Base-by-base conservation (phyloP, 1,140 invertebrate genomes). In the Lutraria rhynchaena region DNA sequence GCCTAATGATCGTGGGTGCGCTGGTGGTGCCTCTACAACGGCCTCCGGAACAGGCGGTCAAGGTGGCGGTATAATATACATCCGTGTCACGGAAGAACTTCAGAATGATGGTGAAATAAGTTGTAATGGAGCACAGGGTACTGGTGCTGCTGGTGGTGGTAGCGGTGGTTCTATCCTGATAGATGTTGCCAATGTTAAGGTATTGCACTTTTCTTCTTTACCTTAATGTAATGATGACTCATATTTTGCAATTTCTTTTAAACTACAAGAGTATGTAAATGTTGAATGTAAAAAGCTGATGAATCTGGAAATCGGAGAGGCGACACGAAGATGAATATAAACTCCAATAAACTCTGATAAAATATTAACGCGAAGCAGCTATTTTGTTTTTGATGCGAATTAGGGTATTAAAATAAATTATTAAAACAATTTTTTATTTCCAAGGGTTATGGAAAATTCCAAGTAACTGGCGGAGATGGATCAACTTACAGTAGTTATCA, bases 401-500 rank as follows among this genome's bases (percentile, higher is more conserved):
- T n/a, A n/a, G n/a, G n/a, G n/a, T n/a, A n/a, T n/a, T n/a, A n/a
- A n/a, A n/a, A n/a, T n/a, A n/a, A n/a, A n/a, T n/a, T n/a, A n/a
- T n/a, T n/a, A n/a, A n/a, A n/a, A n/a, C n/a, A n/a, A n/a, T n/a
- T n/a, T n/a, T n/a, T n/a, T n/a, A n/a, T n/a, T n/a, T n/a, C n/a
- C n/a, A 61, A 89, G 88, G 88, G 88, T 22, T 88, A 84, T 76
- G 88, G 88, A 13, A 81, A 83, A 49, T 84, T 89, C 70, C 85
- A 87, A 61, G 83, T 84, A 17, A 84, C 82, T 29, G 88, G 88
- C 60, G 88, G 88, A 0, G 82, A 87, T 71, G 88, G 88, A 15
- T 77, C 60, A 19, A 51, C 53, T 17, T 31, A n/a, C 15, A 29
- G 37, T 17, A 57, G 53, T 35, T 35, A 58, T 24, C 58, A 77